Conservation (phyloP, 2,888 invertebrate species). For the Parochlus steinenii region DNA sequence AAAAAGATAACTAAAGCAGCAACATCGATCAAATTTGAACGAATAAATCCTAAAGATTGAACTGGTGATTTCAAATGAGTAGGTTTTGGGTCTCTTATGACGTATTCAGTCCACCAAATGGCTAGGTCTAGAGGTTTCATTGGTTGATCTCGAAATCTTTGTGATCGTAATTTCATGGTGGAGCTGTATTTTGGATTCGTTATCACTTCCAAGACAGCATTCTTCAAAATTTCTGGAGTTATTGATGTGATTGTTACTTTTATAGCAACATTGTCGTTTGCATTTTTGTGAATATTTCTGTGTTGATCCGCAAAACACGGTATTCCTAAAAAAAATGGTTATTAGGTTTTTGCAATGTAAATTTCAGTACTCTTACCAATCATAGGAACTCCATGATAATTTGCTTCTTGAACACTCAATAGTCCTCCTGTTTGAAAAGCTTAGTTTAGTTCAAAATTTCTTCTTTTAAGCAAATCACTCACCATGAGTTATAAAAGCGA, state of each 20-base stretch:
- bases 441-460: too few species aligned
- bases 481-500: slow-evolving; percentile 22
- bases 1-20: too few species aligned
- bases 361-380: too few species aligned
- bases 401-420: slow-evolving; percentile 22
- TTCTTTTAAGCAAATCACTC: too few species aligned
- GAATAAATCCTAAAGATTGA: slow-evolving; percentile 4
- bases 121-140: slow-evolving; percentile 16
- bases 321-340: too few species aligned
- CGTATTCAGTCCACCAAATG: slow-evolving; percentile 16
- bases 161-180: background rate
- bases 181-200: slow-evolving; percentile 14
- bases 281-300: slow-evolving; percentile 12
- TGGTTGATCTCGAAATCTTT: slow-evolving; percentile 13
- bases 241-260: slow-evolving; percentile 16
- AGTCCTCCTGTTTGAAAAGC: too few species aligned
- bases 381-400: slow-evolving; percentile 22
- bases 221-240: slow-evolving; percentile 14
- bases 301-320: slow-evolving; percentile 23
- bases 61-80: slow-evolving; percentile 12
- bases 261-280: slow-evolving; percentile 15
- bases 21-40: too few species aligned
- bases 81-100: slow-evolving; percentile 15
- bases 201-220: slow-evolving; percentile 15
- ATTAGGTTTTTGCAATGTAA: too few species aligned